Percentiles rank a stretch among this genome's conserved stretches.
phyloP scores from a whole-genome alignment of 2,888 invertebrate species.

The Rambutsinella grinnellia region DNA sequence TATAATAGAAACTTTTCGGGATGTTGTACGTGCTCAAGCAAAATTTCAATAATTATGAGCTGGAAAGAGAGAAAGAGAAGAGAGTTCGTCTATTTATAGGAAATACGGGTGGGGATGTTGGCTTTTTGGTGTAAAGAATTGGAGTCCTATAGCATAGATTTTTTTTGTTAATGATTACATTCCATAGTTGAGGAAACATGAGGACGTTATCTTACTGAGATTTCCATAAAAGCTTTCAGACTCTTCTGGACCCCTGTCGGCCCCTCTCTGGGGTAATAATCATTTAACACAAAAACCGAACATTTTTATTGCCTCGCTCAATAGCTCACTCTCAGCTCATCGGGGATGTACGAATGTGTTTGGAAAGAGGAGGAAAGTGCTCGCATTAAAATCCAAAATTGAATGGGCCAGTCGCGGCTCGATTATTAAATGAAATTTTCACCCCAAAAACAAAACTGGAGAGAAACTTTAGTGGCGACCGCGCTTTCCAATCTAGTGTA shows the following conservation, averaged over 20 bases:
- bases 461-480: no score
- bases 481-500: no score
- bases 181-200: neutral
- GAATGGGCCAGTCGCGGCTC: no score
- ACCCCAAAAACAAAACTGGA: no score
- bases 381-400: no score
- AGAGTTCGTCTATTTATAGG: neutral
- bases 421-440: no score
- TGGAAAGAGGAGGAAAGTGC: no score
- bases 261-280: neutral
- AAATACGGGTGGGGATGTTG: no score
- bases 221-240: neutral
- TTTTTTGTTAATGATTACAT: conserved; percentile 7
- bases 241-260: neutral
- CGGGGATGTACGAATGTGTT: no score
- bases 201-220: neutral
- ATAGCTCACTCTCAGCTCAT: no score
- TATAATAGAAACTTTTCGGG: neutral
- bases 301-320: neutral
- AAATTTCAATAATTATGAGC: conserved; percentile 10
- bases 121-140: neutral
- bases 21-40: neutral
- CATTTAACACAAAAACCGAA: neutral
- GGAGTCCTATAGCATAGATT: neutral
- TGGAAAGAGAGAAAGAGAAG: neutral